phyloP scores from a whole-genome alignment of 2,797 vertebrate genomes.

The Sandelia bainsii region DNA sequence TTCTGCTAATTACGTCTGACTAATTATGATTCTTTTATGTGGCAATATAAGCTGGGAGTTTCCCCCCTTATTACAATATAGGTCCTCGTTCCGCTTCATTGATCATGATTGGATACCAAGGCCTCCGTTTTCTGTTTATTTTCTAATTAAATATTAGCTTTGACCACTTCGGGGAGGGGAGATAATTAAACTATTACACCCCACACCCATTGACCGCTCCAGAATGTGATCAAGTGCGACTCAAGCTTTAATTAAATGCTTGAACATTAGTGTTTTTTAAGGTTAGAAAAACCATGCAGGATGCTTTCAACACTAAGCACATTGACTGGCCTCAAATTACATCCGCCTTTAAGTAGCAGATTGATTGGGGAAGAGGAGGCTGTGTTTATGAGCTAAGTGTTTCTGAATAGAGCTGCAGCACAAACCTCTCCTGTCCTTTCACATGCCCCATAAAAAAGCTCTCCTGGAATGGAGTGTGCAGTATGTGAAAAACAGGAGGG shows the following conservation, averaged over 20 bases:
- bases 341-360: conserved; percentile 81
- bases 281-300: conserved; percentile 75
- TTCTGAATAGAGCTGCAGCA: conserved; percentile 76
- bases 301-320: conserved; percentile 81
- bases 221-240: conserved; percentile 84
- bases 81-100: conserved; percentile 74
- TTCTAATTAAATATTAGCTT: conserved; percentile 86
- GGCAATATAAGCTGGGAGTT: conserved; percentile 77
- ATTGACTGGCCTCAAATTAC: conserved; percentile 81
- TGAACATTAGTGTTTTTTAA: conserved; percentile 71
- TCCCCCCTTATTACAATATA: conserved; percentile 74
- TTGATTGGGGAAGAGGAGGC: conserved; percentile 79
- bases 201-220: conserved; percentile 76
- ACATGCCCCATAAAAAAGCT: conserved; percentile 71
- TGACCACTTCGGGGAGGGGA: conserved; percentile 67
- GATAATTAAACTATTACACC: conserved; percentile 81
- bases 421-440: conserved; percentile 67
- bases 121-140: conserved; percentile 82
- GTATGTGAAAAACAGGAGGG: conserved; percentile 76
- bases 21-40: conserved; percentile 85
- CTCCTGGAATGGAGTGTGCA: conserved; percentile 70
- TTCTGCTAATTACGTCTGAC: conserved; percentile 85
- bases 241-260: conserved; percentile 80
- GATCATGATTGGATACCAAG: conserved; percentile 79
- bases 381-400: conserved; percentile 80